A percentile compares a stretch with the other conserved stretches of the same genome.
Evolutionary conservation across 2,113 vertebrate genomes (phyloP).

Genomic region (Xiphophorus hellerii): DNA sequence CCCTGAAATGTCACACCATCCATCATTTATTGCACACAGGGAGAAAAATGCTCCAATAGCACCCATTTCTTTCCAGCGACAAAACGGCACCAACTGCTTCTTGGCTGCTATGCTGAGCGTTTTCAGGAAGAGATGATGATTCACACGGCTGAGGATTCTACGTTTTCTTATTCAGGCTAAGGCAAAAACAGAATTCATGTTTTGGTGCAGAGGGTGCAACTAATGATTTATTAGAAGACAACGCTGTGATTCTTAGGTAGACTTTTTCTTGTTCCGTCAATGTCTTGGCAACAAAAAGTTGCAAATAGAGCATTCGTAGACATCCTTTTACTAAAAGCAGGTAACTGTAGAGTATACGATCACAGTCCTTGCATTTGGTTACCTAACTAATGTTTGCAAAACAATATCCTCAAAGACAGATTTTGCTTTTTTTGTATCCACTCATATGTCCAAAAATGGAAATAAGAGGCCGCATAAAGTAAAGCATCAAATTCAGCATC

Average conservation of each 20-base stretch:
- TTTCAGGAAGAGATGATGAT: conserved; percentile 11
- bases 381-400: too few relatives aligned
- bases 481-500: background rate
- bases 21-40: conserved; percentile 61
- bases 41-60: conserved; percentile 23
- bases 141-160: conserved; percentile 14
- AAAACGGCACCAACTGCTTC: conserved; percentile 1
- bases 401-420: too few relatives aligned
- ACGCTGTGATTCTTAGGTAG: background rate
- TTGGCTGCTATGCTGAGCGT: conserved; percentile 9
- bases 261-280: background rate
- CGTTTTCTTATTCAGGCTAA: conserved; percentile 6
- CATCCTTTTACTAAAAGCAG: background rate
- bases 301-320: background rate
- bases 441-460: too few relatives aligned
- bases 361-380: background rate
- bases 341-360: background rate
- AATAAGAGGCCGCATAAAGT: too few relatives aligned
- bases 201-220: background rate
- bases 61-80: conserved; percentile 6
- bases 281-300: too few relatives aligned
- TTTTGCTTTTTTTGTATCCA: too few relatives aligned
- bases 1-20: conserved; percentile 67
- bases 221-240: background rate
- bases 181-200: conserved; percentile 27